These are phyloP conservation scores for Dolichomitus sp. DNA, from an alignment of 2,888 invertebrate species.

Conservation along the genomic window DNA sequence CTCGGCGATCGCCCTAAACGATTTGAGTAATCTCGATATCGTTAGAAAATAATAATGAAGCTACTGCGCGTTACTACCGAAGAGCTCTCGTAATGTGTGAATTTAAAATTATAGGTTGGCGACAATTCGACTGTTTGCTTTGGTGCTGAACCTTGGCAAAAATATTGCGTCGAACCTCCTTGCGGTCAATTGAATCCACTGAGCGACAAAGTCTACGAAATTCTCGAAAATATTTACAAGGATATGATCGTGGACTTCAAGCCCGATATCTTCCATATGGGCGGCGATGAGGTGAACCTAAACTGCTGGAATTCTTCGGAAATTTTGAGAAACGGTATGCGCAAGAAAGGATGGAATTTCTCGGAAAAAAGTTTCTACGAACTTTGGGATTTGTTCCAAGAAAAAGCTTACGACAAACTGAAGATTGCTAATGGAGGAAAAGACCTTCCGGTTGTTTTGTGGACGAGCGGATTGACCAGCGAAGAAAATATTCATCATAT, in stretches of 20 bases:
- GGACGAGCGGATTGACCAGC: constrained; percentile 94
- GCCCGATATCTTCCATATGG: constrained; percentile 95
- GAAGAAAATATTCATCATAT: constrained; percentile 90
- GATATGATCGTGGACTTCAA: constrained; percentile 92
- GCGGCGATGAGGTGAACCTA: constrained; percentile 92
- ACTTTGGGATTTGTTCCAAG: constrained; percentile 89
- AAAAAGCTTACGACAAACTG: constrained; percentile 88
- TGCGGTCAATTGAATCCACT: constrained; percentile 94
- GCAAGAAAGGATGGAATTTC: constrained; percentile 89
- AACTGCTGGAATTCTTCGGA: constrained; percentile 93
- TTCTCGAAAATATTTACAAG: constrained; percentile 90
- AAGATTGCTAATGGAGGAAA: constrained; percentile 87
- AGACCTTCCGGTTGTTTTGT: constrained; percentile 90
- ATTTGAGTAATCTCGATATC: no score
- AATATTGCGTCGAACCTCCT: constrained; percentile 93
- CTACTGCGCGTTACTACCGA: no score
- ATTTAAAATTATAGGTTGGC: constrained; percentile 63
- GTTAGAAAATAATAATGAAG: no score
- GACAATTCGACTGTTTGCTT: constrained; percentile 82
- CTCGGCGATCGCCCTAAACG: no score
- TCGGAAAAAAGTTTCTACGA: constrained; percentile 84
- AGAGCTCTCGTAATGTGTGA: no score
- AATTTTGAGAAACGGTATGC: constrained; percentile 91
- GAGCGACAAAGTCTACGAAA: constrained; percentile 90
- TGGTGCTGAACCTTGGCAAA: constrained; percentile 91